Percentiles rank a stretch among this genome's conserved stretches.
phyloP scores from a whole-genome alignment of 2,113 vertebrate genomes.

The Perognathus longimembris region DNA sequence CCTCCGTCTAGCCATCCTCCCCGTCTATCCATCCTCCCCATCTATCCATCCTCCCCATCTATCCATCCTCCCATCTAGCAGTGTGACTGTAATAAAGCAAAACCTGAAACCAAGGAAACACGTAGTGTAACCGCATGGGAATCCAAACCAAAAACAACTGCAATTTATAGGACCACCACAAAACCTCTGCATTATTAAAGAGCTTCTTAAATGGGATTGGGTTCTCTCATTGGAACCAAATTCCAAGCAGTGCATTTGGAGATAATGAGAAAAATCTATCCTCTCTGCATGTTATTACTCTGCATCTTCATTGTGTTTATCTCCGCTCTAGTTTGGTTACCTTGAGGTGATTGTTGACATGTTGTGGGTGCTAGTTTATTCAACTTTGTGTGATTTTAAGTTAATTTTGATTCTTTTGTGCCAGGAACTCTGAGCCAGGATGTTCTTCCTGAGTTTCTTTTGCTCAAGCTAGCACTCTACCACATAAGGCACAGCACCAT shows the following conservation, averaged over 20 bases:
- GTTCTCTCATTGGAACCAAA: neutral
- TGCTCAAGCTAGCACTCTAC: no score
- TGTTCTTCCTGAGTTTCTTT: no score
- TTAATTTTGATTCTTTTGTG: neutral
- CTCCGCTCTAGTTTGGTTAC: constrained; percentile 15
- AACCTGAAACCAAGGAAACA: constrained; percentile 42
- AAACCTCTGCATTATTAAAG: constrained; percentile 8
- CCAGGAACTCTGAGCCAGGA: no score
- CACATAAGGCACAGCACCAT: no score
- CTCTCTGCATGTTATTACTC: constrained; percentile 5
- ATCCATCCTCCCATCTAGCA: constrained; percentile 19
- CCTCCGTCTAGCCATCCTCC: neutral
- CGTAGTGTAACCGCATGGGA: constrained; percentile 14
- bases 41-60: constrained; percentile 3
- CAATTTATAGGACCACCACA: neutral
- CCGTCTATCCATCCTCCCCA: neutral
- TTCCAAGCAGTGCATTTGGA: neutral
- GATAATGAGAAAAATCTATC: neutral
- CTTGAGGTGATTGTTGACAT: neutral
- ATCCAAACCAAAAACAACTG: neutral
- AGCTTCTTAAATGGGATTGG: neutral
- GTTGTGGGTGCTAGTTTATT: neutral
- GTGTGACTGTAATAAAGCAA: constrained; percentile 18
- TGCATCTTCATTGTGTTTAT: neutral
- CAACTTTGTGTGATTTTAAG: neutral